Conservation (phyloP, 1,140 invertebrate species). For the Chironomus tepperi region DNA sequence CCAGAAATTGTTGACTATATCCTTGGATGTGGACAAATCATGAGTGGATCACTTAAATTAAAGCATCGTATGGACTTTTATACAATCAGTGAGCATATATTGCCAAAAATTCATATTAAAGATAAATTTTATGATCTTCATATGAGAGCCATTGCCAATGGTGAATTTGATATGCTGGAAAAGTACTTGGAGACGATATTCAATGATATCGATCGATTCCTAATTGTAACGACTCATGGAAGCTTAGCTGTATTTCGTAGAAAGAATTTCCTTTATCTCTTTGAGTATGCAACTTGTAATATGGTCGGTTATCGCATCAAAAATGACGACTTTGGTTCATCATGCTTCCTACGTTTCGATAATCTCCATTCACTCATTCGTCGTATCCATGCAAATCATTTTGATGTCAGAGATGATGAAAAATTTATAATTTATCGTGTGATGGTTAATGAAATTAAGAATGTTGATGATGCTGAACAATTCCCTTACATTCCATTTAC, state of each 20-base stretch:
- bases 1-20: neutral
- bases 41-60: neutral
- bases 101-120: conserved; percentile 4
- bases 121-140: neutral
- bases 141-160: neutral
- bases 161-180: neutral
- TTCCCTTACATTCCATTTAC: neutral
- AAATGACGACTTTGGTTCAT: neutral
- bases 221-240: neutral
- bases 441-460: neutral
- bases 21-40: neutral
- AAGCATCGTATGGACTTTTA: neutral
- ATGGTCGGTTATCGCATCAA: neutral
- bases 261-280: neutral
- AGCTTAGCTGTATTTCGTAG: neutral
- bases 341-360: neutral
- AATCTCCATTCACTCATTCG: neutral
- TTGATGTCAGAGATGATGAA: neutral
- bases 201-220: neutral
- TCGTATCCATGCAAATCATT: neutral
- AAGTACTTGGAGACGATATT: neutral
- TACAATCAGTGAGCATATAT: neutral
- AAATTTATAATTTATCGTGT: neutral
- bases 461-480: neutral
- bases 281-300: neutral